phyloP scores from a whole-genome alignment of 2,888 invertebrate species.

The Aphodius sticticus region DNA sequence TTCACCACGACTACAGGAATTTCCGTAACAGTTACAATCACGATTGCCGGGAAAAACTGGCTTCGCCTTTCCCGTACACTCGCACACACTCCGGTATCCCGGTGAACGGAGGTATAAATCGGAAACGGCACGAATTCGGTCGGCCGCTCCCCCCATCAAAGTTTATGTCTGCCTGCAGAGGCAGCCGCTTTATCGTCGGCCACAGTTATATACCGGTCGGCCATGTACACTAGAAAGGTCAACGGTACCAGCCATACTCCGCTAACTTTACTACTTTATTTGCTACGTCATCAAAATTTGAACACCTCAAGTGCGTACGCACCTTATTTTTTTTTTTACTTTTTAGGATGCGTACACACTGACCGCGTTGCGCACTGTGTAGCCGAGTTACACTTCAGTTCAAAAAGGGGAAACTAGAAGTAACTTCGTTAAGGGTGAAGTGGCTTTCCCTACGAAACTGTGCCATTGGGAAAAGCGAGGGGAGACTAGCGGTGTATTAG shows the following conservation, averaged over 20 bases:
- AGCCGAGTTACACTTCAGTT: neutral
- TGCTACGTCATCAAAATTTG: neutral
- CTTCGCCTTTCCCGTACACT: neutral
- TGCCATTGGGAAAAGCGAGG: neutral
- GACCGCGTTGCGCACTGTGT: neutral
- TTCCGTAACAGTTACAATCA: constrained; percentile 4
- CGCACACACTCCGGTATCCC: neutral
- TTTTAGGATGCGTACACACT: neutral
- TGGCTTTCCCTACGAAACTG: neutral
- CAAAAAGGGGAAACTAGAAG: neutral
- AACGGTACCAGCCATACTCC: neutral
- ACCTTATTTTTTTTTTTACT: neutral
- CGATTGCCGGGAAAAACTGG: neutral
- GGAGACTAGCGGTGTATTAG: neutral
- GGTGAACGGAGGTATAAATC: neutral
- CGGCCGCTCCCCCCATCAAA: neutral
- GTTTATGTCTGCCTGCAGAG: neutral
- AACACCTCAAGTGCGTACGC: neutral
- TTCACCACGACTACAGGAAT: neutral
- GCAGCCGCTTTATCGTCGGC: constrained; percentile 4
- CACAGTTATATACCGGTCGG: neutral
- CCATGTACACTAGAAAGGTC: constrained; percentile 4
- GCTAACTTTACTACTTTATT: neutral
- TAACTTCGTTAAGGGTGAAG: neutral
- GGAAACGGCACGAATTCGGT: neutral